Base-by-base conservation (phyloP, 1,140 invertebrate genomes). In the Zaprionus nigranus region DNA sequence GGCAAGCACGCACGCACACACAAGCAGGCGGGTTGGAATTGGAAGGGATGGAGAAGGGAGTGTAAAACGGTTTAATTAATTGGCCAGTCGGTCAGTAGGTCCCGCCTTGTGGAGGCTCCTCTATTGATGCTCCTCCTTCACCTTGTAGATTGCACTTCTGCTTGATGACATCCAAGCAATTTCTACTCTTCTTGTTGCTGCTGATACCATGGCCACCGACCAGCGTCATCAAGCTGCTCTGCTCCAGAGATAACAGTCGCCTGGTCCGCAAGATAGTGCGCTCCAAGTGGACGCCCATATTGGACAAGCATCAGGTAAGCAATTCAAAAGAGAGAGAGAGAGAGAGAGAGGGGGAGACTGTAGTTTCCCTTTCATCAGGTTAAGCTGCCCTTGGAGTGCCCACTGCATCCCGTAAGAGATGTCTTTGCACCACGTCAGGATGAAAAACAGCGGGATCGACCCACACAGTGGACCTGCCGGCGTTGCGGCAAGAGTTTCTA, bases 401-500 rank as follows among this genome's bases (percentile, higher is more conserved):
- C 97, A 12, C 96, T 99, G 91, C 97, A 98, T 93, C 95, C 96
- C 6, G 94, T 95, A 61, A 94, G 97, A 75, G 98, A 99, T 93
- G 96, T 98, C 34, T 98, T 97, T 93, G 95, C 95, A 53, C 95
- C 96, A 1, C 96, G 98, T 85, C 96, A 98, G 93, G 94, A 95
- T 30, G 95, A 96, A 77, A 97, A 98, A 93, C 94, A 96, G 75
- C 96, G 97, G 84, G 95, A 97, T 93, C 94, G 96, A 63, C 95
- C 96, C 2, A 97, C 96, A 11, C 97, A 97, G 92, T 98, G 97
- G 97, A 97, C 96, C 1, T 99, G 98, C 92, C 95, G 96, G 40
- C 95, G 97, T 68, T 99, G 98, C 93, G 98, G 98, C 62, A 98
- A 98, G 93, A 97, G 96, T 36, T 99, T 99, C 93, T 93, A 97